Base-by-base conservation (phyloP, 2,797 vertebrate genomes). In the Borostomias antarcticus region DNA sequence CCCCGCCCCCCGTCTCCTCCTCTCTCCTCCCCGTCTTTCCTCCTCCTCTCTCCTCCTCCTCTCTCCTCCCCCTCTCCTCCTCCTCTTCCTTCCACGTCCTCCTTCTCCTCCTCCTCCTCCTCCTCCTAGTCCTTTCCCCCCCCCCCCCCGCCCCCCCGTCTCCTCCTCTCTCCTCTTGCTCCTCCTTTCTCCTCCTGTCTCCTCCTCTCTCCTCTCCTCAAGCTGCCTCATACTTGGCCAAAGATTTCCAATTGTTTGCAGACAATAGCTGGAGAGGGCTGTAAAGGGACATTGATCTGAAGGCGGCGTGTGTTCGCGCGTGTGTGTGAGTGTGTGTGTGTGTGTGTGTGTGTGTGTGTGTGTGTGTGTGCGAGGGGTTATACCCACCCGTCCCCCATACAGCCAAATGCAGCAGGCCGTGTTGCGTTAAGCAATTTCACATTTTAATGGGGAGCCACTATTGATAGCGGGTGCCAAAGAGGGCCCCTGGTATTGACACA, bases 201-300 rank as follows among this genome's bases (percentile, higher is more conserved):
- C 80, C 61, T 70, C 17, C 35, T 32, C 74, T 78, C 37, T 28
- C 58, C 47, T 40, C 13, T 43, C 32, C 58, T 50, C 43, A 28
- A 48, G 58, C 80, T 80, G 84, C 71, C 80, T 76, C 35, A 85
- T 88, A 87, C 89, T 43, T 58, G 37, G 26, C 47, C 52, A 78
- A 78, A 74, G 88, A 92, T 92, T 90, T 91, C 90, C 90, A 89
- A 91, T 91, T 85, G 87, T 87, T 79, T 79, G 84, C 82, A 88
- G 87, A 88, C 85, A 85, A 85, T 87, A 84, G 88, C 85, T 84
- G 82, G 84, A 83, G 85, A 79, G 86, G 83, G 85, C 86, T 77
- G 84, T 78, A 80, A 82, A 85, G 83, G 85, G 76, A 28, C 89
- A 92, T 92, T 82, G 88, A 91, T 92, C 86, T 75, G 81, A 76